Evolutionary conservation across 2,797 vertebrate species (phyloP).

Genomic region (Chrosomus eos): DNA sequence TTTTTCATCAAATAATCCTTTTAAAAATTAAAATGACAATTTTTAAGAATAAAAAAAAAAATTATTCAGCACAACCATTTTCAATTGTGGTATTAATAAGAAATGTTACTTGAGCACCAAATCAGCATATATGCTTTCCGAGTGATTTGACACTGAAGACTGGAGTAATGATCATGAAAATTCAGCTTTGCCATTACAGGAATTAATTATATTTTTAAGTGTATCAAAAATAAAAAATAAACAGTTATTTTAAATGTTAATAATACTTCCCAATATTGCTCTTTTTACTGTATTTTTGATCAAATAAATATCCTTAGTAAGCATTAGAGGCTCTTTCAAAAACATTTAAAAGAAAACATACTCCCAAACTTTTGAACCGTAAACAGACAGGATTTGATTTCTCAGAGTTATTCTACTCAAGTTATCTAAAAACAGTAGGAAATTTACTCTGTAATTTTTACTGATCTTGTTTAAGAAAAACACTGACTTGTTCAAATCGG

Average conservation of each 20-base stretch:
- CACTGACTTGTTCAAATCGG: background rate
- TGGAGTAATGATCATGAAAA: background rate
- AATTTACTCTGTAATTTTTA: background rate
- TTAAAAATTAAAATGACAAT: too few species aligned
- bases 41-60: too few species aligned
- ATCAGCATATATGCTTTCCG: too few species aligned
- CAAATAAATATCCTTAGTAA: background rate
- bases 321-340: too few species aligned
- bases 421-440: background rate
- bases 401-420: background rate
- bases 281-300: background rate
- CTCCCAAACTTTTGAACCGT: background rate
- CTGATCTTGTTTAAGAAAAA: background rate
- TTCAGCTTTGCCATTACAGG: background rate
- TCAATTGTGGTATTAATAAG: too few species aligned
- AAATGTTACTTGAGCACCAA: too few species aligned
- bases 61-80: background rate
- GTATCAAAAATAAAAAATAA: background rate
- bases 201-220: background rate
- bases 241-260: background rate
- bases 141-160: too few species aligned
- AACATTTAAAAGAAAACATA: background rate
- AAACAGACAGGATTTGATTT: background rate
- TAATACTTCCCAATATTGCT: background rate
- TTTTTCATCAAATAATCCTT: background rate